A percentile compares a stretch with the other conserved stretches of the same genome.
Conservation (phyloP, 2,888 invertebrate genomes). For the Silvanus unidentatus region DNA sequence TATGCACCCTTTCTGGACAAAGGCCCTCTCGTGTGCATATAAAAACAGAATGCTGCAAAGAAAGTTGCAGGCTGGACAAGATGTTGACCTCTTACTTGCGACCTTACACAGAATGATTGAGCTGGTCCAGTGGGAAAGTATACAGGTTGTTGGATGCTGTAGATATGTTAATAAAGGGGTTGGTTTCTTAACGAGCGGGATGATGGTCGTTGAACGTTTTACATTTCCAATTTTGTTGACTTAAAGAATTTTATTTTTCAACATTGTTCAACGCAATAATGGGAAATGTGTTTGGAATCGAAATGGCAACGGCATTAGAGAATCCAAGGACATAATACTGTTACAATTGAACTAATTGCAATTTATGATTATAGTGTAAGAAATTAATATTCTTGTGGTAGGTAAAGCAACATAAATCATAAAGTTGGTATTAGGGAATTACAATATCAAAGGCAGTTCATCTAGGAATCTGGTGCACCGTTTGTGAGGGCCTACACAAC, state of each 20-base stretch:
- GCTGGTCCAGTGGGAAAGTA: constrained; percentile 14
- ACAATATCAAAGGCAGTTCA: constrained; percentile 46
- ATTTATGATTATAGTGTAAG: constrained; percentile 27
- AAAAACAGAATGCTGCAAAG: too few species aligned
- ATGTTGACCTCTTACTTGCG: not conserved
- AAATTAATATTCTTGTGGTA: constrained; percentile 27
- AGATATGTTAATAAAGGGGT: too few species aligned
- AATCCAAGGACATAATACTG: not conserved
- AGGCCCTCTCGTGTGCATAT: not conserved
- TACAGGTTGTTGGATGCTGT: constrained; percentile 10
- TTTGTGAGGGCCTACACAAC: constrained; percentile 38
- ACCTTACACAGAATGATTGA: not conserved
- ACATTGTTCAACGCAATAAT: too few species aligned
- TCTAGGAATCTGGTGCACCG: constrained; percentile 36
- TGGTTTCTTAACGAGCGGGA: too few species aligned
- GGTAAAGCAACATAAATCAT: constrained; percentile 43
- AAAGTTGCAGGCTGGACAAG: not conserved
- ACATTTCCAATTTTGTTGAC: too few species aligned
- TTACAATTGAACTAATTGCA: constrained; percentile 28
- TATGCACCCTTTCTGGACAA: constrained; percentile 4
- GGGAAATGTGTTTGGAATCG: too few species aligned
- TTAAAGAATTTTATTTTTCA: too few species aligned
- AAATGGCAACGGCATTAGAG: too few species aligned
- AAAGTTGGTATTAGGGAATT: constrained; percentile 43
- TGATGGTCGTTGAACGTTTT: too few species aligned